Conservation (phyloP, 2,888 invertebrate species). For the Acanthosoma haemorrhoidale region DNA sequence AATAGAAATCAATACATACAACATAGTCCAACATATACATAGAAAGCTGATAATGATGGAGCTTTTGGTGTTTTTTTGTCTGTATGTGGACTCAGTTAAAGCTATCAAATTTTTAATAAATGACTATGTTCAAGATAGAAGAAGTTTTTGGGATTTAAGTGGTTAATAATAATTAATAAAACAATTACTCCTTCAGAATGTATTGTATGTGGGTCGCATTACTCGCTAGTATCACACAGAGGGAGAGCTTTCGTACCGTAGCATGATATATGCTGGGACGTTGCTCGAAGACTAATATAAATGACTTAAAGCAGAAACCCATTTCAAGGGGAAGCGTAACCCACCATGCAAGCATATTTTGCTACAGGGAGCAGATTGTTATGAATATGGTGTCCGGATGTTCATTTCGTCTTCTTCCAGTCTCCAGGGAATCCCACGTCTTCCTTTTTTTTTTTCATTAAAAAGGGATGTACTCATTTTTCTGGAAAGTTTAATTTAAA, state of each 20-base stretch:
- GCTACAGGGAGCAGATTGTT: not conserved
- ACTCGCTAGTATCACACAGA: too few relatives aligned
- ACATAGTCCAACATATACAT: too few relatives aligned
- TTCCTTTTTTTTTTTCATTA: not conserved
- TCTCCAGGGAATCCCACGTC: not conserved
- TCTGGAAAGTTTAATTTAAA: not conserved
- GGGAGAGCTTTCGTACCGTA: not conserved
- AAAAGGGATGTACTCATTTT: not conserved
- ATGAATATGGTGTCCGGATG: not conserved
- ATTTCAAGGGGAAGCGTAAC: not conserved
- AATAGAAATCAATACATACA: too few relatives aligned
- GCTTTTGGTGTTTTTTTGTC: too few relatives aligned
- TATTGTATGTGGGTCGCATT: too few relatives aligned
- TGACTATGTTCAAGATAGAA: too few relatives aligned
- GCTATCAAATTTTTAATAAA: too few relatives aligned
- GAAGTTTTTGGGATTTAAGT: too few relatives aligned
- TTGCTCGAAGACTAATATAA: not conserved
- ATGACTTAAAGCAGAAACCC: not conserved
- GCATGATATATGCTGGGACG: not conserved
- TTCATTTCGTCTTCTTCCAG: not conserved
- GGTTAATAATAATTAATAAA: too few relatives aligned
- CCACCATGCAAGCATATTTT: not conserved
- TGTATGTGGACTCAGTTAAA: too few relatives aligned
- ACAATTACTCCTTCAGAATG: too few relatives aligned
- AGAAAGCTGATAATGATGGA: too few relatives aligned